These are phyloP conservation scores for Heloderma charlesbogerti DNA, from an alignment of 2,113 vertebrate genomes.

Conservation along the genomic window DNA sequence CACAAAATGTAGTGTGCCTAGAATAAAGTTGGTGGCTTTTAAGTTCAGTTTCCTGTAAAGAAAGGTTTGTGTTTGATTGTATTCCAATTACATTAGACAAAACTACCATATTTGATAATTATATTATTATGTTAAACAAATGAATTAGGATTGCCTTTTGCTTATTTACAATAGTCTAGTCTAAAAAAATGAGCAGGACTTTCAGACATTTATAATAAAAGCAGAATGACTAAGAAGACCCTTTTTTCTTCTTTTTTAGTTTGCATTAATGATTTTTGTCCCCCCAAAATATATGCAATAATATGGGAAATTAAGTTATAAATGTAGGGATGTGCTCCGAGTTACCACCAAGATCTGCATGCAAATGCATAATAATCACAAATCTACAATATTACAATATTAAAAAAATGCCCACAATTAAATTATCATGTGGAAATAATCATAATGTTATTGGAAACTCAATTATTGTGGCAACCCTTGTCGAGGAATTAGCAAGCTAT, in stretches of 20 bases:
- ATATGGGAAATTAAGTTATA: slow-evolving; percentile 99
- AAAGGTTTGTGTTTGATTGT: slow-evolving; percentile 73
- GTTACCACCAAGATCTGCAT: slow-evolving; percentile 97
- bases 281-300: slow-evolving; percentile 95
- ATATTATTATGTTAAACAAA: slow-evolving; percentile 80
- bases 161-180: slow-evolving; percentile 75
- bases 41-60: slow-evolving; percentile 59
- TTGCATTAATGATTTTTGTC: slow-evolving; percentile 84
- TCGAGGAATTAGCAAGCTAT: slow-evolving; percentile 99
- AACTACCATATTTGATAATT: slow-evolving; percentile 77
- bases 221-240: slow-evolving; percentile 78
- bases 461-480: slow-evolving; percentile 99
- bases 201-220: slow-evolving; percentile 82
- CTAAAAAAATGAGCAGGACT: slow-evolving; percentile 75
- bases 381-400: slow-evolving; percentile 99
- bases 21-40: slow-evolving; percentile 28
- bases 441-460: slow-evolving; percentile 99
- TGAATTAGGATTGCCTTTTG: slow-evolving; percentile 78
- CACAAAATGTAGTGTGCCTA: neutral
- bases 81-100: slow-evolving; percentile 77
- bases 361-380: slow-evolving; percentile 99
- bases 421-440: slow-evolving; percentile 99
- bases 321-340: slow-evolving; percentile 94
- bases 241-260: slow-evolving; percentile 72
- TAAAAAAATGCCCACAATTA: slow-evolving; percentile 98